These are phyloP conservation scores for Periphyllus acericola DNA, from an alignment of 2,888 invertebrate species.

Conservation along the genomic window DNA sequence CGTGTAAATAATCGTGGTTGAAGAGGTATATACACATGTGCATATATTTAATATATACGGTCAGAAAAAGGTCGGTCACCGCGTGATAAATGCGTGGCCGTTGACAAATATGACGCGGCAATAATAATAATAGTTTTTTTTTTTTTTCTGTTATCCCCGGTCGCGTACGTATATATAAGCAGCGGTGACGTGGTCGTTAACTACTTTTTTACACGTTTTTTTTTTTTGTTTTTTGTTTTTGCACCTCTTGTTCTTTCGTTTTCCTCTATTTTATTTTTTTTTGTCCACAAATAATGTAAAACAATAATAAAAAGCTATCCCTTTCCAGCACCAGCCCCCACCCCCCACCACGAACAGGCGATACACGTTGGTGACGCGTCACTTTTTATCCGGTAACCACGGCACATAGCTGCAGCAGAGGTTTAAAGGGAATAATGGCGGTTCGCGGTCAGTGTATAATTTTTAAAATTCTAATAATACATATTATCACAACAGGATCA, in stretches of 20 bases:
- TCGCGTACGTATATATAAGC: not conserved
- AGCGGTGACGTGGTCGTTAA: slow-evolving; percentile 7
- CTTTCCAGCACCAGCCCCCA: too few relatives aligned
- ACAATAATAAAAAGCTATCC: slow-evolving; percentile 34
- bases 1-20: slow-evolving; percentile 21
- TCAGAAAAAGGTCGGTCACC: slow-evolving; percentile 18
- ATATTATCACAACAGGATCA: not conserved
- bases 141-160: not conserved
- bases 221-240: not conserved
- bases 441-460: not conserved
- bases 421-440: not conserved
- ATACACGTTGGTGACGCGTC: slow-evolving; percentile 16
- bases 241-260: slow-evolving; percentile 30
- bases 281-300: not conserved
- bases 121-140: slow-evolving; percentile 25
- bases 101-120: slow-evolving; percentile 43
- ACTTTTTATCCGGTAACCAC: slow-evolving; percentile 31
- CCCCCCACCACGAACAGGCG: not conserved
- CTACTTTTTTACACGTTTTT: not conserved
- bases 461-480: slow-evolving; percentile 4
- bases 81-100: slow-evolving; percentile 32
- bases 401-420: not conserved
- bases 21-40: too few relatives aligned
- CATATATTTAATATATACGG: too few relatives aligned
- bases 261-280: not conserved